These are phyloP conservation scores for Pardosa pseudoannulata DNA, from an alignment of 2,888 invertebrate genomes.

Conservation along the genomic window DNA sequence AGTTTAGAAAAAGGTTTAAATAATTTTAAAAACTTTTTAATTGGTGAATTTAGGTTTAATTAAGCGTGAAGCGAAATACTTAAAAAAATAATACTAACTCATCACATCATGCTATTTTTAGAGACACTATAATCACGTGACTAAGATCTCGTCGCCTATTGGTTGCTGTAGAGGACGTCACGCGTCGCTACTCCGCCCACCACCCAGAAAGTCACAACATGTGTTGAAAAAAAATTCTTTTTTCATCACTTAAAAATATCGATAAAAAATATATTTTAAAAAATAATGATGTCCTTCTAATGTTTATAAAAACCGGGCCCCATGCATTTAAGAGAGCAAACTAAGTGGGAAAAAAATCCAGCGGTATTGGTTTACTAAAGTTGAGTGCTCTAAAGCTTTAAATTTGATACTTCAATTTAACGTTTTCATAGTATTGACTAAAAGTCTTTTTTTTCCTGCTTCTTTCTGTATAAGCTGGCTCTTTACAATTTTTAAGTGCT, in stretches of 20 bases:
- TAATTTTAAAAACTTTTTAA: no score
- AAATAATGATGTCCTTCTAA: constrained; percentile 38
- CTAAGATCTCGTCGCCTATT: not conserved
- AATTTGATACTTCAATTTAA: constrained; percentile 56
- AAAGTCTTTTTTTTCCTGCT: constrained; percentile 6
- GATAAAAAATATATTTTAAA: constrained; percentile 9
- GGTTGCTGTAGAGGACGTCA: not conserved
- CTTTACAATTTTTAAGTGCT: constrained; percentile 31
- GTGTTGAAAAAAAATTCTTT: constrained; percentile 51
- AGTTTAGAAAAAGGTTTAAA: no score
- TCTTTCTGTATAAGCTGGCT: not conserved
- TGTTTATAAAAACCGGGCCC: constrained; percentile 41
- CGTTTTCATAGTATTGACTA: constrained; percentile 17
- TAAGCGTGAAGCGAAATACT: no score
- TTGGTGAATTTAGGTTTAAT: no score
- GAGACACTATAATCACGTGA: not conserved
- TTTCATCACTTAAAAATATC: constrained; percentile 4
- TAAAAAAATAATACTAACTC: no score
- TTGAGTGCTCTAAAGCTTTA: constrained; percentile 60
- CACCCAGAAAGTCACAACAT: constrained; percentile 53
- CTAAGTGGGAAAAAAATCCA: constrained; percentile 22
- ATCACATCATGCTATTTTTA: no score
- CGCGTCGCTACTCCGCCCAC: not conserved
- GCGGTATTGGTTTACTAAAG: constrained; percentile 56
- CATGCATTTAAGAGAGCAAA: constrained; percentile 69